Conservation (phyloP, 2,113 vertebrate genomes). For the Heloderma charlesbogerti region DNA sequence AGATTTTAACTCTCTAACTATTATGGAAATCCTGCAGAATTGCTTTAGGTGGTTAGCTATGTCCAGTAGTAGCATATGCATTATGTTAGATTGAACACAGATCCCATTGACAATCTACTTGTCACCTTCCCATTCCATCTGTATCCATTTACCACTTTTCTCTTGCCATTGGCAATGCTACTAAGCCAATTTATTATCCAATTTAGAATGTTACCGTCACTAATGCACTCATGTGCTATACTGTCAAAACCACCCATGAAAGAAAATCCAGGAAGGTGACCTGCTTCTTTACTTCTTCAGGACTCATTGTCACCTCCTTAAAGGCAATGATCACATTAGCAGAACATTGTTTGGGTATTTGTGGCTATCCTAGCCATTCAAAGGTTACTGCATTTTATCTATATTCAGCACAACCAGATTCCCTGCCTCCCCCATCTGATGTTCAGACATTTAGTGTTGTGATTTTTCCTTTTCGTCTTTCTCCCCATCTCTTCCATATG, state of each 20-base stretch:
- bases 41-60: constrained; percentile 8
- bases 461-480: not conserved
- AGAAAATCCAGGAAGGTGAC: constrained; percentile 24
- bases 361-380: not conserved
- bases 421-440: not conserved
- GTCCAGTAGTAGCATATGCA: constrained; percentile 9
- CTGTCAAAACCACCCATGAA: constrained; percentile 54
- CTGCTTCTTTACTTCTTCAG: constrained; percentile 15
- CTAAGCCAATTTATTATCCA: constrained; percentile 68
- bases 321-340: constrained; percentile 37
- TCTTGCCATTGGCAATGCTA: constrained; percentile 41
- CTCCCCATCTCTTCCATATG: not conserved
- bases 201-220: constrained; percentile 66
- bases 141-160: constrained; percentile 51
- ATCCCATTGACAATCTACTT: constrained; percentile 41
- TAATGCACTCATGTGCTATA: constrained; percentile 48
- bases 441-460: not conserved
- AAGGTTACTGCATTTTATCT: rapidly evolving
- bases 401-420: not conserved
- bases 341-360: constrained; percentile 13
- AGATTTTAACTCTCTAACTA: constrained; percentile 9
- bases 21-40: constrained; percentile 26
- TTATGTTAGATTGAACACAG: constrained; percentile 29
- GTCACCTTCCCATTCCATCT: constrained; percentile 16
- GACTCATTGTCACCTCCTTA: constrained; percentile 42